These are phyloP conservation scores for Ctenopoma kingsleyae DNA, from an alignment of 2,797 vertebrate species.

Conservation along the genomic window DNA sequence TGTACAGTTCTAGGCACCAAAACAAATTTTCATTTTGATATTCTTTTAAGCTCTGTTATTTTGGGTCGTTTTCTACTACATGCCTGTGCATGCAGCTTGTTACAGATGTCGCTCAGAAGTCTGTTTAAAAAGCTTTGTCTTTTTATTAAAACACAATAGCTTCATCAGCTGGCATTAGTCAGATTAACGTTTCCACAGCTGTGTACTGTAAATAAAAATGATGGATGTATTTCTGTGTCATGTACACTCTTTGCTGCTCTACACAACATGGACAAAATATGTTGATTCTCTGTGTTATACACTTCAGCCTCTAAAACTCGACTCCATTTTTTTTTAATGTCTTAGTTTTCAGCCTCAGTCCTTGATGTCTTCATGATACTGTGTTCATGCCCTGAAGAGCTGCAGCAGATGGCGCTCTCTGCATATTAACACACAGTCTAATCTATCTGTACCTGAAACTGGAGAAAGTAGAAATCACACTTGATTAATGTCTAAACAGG, in stretches of 20 bases:
- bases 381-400: background rate
- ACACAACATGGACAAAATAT: background rate
- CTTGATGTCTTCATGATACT: background rate
- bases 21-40: too few species aligned
- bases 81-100: too few species aligned
- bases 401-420: constrained; percentile 56
- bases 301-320: background rate
- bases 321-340: background rate
- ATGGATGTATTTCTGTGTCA: background rate
- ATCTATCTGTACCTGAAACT: too few species aligned
- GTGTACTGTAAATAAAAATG: constrained; percentile 43
- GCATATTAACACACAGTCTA: background rate
- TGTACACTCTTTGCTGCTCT: background rate
- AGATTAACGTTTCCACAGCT: background rate
- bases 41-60: too few species aligned
- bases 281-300: background rate
- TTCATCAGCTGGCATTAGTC: background rate
- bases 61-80: background rate
- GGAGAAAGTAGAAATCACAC: background rate
- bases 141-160: background rate
- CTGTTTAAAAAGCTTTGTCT: background rate
- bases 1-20: too few species aligned
- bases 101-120: too few species aligned
- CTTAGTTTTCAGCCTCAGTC: background rate
- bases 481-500: background rate